Conservation (phyloP, 2,113 vertebrate species). For the Ondatra zibethicus region DNA sequence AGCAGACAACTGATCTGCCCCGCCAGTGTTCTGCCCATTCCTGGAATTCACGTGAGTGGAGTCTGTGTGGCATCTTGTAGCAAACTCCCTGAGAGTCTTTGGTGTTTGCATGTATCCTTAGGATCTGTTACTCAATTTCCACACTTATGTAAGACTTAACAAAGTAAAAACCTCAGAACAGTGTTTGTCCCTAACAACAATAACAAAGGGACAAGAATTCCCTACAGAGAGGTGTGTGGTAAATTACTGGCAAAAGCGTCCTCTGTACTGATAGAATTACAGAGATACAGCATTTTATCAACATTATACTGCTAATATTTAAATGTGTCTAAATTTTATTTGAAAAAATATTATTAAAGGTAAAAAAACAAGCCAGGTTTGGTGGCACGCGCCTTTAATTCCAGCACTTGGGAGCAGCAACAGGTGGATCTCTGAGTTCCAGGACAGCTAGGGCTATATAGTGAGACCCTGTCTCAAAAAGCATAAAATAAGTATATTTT, state of each 20-base stretch:
- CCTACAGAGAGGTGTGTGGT: background rate
- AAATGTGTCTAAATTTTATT: background rate
- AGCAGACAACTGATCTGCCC: background rate
- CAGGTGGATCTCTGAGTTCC: too few species aligned
- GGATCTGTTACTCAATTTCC: background rate
- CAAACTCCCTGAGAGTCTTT: background rate
- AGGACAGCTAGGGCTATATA: background rate
- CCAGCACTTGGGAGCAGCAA: background rate
- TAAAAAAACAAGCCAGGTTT: background rate
- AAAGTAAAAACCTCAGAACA: background rate
- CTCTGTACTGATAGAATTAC: background rate
- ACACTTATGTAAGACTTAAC: background rate
- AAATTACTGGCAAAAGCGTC: background rate
- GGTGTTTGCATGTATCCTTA: background rate
- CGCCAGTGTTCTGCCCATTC: background rate
- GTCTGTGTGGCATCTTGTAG: background rate
- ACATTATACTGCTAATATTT: conserved; percentile 2
- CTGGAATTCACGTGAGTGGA: background rate
- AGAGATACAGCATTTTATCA: conserved; percentile 10
- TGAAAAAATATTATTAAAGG: background rate
- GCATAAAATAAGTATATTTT: background rate
- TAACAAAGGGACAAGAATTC: background rate
- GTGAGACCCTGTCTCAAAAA: background rate
- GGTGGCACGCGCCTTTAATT: background rate
- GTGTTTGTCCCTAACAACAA: background rate